Percentiles rank a stretch among this genome's conserved stretches.
Evolutionary conservation across 2,888 invertebrate species (phyloP).

Genomic region (Lycocerus yunnanus): DNA sequence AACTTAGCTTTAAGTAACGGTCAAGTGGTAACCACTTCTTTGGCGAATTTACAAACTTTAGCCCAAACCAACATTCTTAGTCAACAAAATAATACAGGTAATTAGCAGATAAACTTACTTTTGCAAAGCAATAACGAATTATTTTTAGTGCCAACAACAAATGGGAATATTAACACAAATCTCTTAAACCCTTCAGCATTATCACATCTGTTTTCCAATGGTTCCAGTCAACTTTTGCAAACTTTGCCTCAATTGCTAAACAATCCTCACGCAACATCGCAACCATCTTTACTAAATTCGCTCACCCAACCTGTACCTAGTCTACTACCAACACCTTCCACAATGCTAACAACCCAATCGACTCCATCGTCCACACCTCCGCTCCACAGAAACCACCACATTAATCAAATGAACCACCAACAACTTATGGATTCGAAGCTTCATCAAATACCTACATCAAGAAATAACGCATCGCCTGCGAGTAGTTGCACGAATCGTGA

Average conservation of each 20-base stretch:
- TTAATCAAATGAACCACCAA: constrained; percentile 48
- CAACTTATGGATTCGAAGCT: constrained; percentile 50
- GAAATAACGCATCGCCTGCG: constrained; percentile 54
- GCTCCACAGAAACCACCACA: constrained; percentile 43
- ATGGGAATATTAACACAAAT: constrained; percentile 69
- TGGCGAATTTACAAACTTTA: constrained; percentile 79
- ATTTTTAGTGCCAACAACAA: constrained; percentile 61
- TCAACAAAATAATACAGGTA: constrained; percentile 54
- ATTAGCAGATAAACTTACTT: constrained; percentile 17
- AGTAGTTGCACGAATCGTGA: constrained; percentile 68
- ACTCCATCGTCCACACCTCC: constrained; percentile 23
- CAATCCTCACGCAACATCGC: constrained; percentile 41
- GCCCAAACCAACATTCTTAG: constrained; percentile 69
- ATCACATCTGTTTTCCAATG: constrained; percentile 75
- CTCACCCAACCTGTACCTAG: constrained; percentile 43
- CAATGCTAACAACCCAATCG: constrained; percentile 37
- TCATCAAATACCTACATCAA: constrained; percentile 40
- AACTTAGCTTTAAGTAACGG: constrained; percentile 84
- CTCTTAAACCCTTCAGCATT: constrained; percentile 69
- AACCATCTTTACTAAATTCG: constrained; percentile 28
- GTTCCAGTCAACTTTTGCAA: constrained; percentile 72
- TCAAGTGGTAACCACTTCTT: constrained; percentile 82
- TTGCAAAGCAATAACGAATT: not conserved
- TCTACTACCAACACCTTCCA: constrained; percentile 40
- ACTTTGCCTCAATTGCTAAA: constrained; percentile 70